Evolutionary conservation across 2,113 vertebrate genomes (phyloP).

Genomic region (Chionomys nivalis): DNA sequence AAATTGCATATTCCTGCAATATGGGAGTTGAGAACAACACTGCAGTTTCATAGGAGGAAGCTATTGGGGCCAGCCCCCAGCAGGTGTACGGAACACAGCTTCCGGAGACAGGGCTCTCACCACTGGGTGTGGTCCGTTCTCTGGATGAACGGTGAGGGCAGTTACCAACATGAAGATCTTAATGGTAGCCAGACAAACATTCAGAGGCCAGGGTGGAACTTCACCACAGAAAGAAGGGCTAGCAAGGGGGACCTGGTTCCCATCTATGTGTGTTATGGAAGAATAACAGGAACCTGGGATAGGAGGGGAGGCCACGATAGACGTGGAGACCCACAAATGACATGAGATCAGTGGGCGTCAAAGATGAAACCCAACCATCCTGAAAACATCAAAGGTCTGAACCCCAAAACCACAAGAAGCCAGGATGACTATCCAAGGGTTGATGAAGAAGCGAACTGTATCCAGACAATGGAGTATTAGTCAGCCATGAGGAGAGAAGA

Average conservation of each 20-base stretch:
- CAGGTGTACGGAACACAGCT: accelerated
- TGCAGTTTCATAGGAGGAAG: neutral
- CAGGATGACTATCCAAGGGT: too few species aligned
- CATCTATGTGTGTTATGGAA: accelerated
- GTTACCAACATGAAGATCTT: accelerated
- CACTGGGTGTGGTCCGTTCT: too few species aligned
- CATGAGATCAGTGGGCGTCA: neutral
- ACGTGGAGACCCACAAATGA: neutral
- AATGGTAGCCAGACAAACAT: accelerated
- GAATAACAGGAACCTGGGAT: accelerated
- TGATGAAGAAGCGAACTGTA: neutral
- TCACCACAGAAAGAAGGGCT: neutral
- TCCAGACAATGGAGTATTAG: too few species aligned
- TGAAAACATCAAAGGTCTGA: neutral
- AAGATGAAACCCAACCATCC: neutral
- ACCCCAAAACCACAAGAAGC: neutral
- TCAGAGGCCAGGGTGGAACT: neutral
- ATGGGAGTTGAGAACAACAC: neutral
- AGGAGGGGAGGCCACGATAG: accelerated
- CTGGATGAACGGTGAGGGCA: too few species aligned
- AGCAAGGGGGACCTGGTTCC: accelerated
- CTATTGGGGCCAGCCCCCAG: accelerated
- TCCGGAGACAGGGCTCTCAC: too few species aligned
- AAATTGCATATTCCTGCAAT: accelerated
- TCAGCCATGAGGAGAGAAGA: neutral